Conservation (phyloP, 1,140 invertebrate species). For the Liolophura sinensis region DNA sequence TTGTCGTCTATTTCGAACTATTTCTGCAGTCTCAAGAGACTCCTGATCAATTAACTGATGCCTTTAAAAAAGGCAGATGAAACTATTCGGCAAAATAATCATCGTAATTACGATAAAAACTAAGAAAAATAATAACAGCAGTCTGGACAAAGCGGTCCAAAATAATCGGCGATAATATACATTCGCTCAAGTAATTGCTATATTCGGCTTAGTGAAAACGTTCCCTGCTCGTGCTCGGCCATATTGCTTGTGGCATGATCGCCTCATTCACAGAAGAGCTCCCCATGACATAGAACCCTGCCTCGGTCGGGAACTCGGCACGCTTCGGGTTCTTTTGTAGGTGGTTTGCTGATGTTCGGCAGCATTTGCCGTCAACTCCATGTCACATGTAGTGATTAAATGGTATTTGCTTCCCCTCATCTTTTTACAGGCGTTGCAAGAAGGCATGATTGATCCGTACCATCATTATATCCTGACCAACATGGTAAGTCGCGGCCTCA, state of each 20-base stretch:
- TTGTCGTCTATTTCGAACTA: too few relatives aligned
- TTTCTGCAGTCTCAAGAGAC: too few relatives aligned
- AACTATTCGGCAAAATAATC: too few relatives aligned
- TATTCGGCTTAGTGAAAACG: background rate
- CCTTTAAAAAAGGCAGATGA: too few relatives aligned
- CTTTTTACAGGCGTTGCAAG: slow-evolving; percentile 52
- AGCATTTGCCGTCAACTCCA: background rate
- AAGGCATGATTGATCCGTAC: slow-evolving; percentile 57
- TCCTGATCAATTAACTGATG: too few relatives aligned
- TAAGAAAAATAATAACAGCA: too few relatives aligned
- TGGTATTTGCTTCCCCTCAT: background rate
- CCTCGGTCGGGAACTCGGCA: too few relatives aligned
- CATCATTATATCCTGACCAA: slow-evolving; percentile 55
- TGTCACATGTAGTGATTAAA: background rate
- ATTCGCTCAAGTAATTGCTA: background rate
- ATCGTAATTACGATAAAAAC: too few relatives aligned
- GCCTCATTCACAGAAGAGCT: background rate
- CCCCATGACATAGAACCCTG: background rate
- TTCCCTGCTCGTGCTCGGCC: background rate
- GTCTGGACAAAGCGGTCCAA: too few relatives aligned
- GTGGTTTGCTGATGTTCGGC: too few relatives aligned
- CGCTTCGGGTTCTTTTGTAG: too few relatives aligned
- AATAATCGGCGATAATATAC: too few relatives aligned
- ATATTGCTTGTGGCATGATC: background rate
- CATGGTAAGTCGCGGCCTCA: slow-evolving; percentile 37